Percentiles rank a stretch among this genome's conserved stretches.
Evolutionary conservation across 1,140 invertebrate species (phyloP).

Genomic region (Drosophila albomicans): DNA sequence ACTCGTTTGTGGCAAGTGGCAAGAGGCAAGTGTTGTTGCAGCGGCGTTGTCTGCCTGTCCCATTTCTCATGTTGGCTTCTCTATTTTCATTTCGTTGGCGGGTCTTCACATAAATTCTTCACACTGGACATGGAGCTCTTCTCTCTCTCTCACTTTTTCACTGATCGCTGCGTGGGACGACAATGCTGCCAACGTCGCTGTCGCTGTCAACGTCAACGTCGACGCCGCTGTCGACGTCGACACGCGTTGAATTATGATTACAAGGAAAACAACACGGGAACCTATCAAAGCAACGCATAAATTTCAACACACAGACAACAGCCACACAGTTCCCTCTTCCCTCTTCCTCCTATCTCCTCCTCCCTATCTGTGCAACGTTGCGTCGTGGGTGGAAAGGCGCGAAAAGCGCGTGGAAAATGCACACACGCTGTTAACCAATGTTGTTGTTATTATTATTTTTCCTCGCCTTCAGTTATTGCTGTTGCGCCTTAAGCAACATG

Average conservation of each 20-base stretch:
- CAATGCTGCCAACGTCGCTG: not conserved
- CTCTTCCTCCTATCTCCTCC: not conserved
- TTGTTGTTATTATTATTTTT: slow-evolving; percentile 17
- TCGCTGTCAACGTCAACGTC: not conserved
- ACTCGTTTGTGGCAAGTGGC: not conserved
- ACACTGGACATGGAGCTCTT: slow-evolving; percentile 46
- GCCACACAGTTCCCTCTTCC: not conserved
- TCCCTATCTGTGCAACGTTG: not conserved
- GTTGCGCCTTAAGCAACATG: slow-evolving; percentile 18
- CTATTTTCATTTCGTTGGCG: slow-evolving; percentile 36
- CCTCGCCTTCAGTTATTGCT: slow-evolving; percentile 18
- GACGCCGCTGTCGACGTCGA: slow-evolving; percentile 43
- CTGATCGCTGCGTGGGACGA: slow-evolving; percentile 40
- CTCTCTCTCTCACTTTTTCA: slow-evolving; percentile 29
- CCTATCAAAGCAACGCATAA: slow-evolving; percentile 70
- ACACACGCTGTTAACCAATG: slow-evolving; percentile 26
- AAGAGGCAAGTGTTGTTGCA: slow-evolving; percentile 13
- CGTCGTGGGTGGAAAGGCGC: slow-evolving; percentile 44
- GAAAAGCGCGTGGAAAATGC: slow-evolving; percentile 44
- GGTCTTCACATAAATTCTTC: slow-evolving; percentile 61
- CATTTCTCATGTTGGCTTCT: slow-evolving; percentile 26
- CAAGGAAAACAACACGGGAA: slow-evolving; percentile 48
- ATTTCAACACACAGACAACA: slow-evolving; percentile 42
- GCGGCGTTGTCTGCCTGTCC: slow-evolving; percentile 5
- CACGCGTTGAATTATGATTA: slow-evolving; percentile 78